phyloP scores from a whole-genome alignment of 2,888 invertebrate genomes.

The Colletes collaris region DNA sequence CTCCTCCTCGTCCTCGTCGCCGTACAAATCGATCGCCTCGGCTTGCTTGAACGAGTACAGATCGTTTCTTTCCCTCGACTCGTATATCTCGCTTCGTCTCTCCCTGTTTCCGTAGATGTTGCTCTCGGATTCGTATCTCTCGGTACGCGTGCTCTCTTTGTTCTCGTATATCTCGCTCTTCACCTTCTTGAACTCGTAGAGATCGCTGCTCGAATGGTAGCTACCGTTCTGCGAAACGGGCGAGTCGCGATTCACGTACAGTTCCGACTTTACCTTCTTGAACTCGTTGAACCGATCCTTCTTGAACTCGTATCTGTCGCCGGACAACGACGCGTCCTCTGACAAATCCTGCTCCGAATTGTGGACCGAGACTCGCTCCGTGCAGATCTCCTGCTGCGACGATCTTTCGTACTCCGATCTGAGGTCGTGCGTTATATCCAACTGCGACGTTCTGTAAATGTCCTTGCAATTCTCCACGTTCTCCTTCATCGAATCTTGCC shows the following conservation, averaged over 20 bases:
- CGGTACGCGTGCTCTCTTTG: constrained; percentile 69
- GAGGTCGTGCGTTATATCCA: constrained; percentile 67
- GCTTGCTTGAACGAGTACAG: constrained; percentile 79
- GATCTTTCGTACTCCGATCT: constrained; percentile 73
- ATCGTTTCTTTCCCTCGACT: constrained; percentile 74
- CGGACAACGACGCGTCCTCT: constrained; percentile 69
- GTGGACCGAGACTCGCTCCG: constrained; percentile 75
- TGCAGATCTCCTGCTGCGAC: constrained; percentile 75
- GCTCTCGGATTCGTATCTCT: constrained; percentile 74
- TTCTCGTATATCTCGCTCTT: constrained; percentile 77
- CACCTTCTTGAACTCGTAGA: constrained; percentile 79
- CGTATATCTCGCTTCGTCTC: constrained; percentile 75
- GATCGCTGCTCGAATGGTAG: constrained; percentile 73
- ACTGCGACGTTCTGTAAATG: constrained; percentile 70
- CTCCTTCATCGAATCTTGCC: constrained; percentile 79
- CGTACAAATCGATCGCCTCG: constrained; percentile 79
- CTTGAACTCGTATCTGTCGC: constrained; percentile 73
- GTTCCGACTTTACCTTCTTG: constrained; percentile 79
- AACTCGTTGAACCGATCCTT: constrained; percentile 79
- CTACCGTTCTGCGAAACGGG: constrained; percentile 79
- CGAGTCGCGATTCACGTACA: constrained; percentile 78
- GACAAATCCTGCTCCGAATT: constrained; percentile 75
- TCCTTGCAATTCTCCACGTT: constrained; percentile 80
- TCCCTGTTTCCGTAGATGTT: constrained; percentile 79
- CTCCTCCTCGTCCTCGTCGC: constrained; percentile 82